phyloP scores from a whole-genome alignment of 2,797 vertebrate genomes.

The Masticophis lateralis region DNA sequence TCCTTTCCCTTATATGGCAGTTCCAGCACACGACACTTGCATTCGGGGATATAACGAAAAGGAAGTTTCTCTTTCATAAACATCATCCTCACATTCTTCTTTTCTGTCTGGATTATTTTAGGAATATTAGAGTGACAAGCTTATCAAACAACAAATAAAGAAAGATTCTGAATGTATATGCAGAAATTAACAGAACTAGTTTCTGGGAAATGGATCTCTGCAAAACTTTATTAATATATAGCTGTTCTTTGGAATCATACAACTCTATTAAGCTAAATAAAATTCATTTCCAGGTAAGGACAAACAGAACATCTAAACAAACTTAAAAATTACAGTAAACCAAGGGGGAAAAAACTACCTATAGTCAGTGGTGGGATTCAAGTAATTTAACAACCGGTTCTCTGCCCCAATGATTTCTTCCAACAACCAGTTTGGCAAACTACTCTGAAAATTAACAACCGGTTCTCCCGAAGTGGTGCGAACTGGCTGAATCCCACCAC shows the following conservation, averaged over 20 bases:
- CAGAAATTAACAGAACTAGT: not conserved
- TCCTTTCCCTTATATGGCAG: conserved; percentile 78
- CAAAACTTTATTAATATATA: not conserved
- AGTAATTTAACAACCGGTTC: no score
- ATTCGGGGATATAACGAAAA: conserved; percentile 71
- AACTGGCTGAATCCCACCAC: no score
- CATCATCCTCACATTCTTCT: conserved; percentile 87
- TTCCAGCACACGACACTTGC: conserved; percentile 78
- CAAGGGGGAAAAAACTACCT: not conserved
- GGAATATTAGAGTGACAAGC: not conserved
- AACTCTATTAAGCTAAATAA: not conserved
- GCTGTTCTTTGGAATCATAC: not conserved
- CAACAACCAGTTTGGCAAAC: no score
- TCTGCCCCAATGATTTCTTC: no score
- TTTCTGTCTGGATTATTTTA: conserved; percentile 66
- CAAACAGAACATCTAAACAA: no score
- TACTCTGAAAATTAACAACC: no score
- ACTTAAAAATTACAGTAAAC: not conserved
- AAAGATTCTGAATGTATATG: not conserved
- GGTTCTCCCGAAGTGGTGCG: no score
- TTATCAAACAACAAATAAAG: not conserved
- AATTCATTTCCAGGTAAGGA: not conserved
- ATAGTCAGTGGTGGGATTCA: no score
- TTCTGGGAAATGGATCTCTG: not conserved
- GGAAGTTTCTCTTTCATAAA: conserved; percentile 70